Percentiles rank a stretch among this genome's conserved stretches.
These are phyloP conservation scores for Aphidius colemani DNA, from an alignment of 2,888 invertebrate species.

Conservation along the genomic window DNA sequence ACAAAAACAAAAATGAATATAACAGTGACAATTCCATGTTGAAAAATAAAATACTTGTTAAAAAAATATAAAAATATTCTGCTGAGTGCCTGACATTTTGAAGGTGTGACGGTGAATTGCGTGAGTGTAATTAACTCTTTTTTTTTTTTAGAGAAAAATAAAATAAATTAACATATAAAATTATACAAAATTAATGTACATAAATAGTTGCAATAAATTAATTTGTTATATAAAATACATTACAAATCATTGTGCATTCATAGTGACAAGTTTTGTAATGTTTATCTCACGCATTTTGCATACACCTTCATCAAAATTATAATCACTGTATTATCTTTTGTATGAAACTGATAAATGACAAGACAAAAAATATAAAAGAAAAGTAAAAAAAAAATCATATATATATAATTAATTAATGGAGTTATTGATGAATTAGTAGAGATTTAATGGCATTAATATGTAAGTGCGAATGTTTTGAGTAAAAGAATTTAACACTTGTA, in stretches of 20 bases:
- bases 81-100: constrained; percentile 55
- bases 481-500: too few species aligned
- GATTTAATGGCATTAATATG: too few species aligned
- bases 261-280: not conserved
- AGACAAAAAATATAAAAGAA: not conserved
- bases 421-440: not conserved
- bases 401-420: constrained; percentile 9
- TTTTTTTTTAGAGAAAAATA: not conserved
- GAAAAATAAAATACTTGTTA: constrained; percentile 41
- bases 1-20: constrained; percentile 3
- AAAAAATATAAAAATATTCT: constrained; percentile 31
- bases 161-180: not conserved
- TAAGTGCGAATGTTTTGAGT: too few species aligned
- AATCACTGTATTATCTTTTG: constrained; percentile 17
- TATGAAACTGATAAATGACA: constrained; percentile 11
- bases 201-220: too few species aligned
- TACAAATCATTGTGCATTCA: not conserved
- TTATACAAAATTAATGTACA: not conserved
- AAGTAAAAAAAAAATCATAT: not conserved
- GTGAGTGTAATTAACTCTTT: not conserved
- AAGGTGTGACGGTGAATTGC: constrained; percentile 32
- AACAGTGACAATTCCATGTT: constrained; percentile 44
- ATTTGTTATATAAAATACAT: not conserved
- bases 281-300: constrained; percentile 17
- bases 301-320: constrained; percentile 14